phyloP scores from a whole-genome alignment of 2,113 vertebrate species.

The Oreochromis aureus region DNA sequence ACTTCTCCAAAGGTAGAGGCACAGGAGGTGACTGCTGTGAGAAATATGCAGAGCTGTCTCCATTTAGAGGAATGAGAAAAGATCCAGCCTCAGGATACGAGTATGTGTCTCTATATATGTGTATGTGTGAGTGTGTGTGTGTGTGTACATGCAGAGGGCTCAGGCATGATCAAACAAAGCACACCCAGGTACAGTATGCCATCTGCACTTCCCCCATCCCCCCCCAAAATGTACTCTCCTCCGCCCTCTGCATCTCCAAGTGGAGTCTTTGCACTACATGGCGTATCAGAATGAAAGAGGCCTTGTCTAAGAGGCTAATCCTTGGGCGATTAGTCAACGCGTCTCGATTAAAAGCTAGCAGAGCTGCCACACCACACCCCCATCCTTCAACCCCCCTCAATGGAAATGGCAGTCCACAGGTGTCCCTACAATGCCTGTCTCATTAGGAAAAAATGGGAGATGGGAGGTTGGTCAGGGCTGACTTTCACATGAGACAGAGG shows the following conservation, averaged over 20 bases:
- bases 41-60: slow-evolving; percentile 58
- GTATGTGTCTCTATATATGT: slow-evolving; percentile 3
- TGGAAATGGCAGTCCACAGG: slow-evolving; percentile 52
- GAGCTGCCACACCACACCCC: slow-evolving; percentile 30
- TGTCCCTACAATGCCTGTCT: slow-evolving; percentile 53
- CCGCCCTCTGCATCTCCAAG: slow-evolving; percentile 3
- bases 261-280: slow-evolving; percentile 9
- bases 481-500: slow-evolving; percentile 23
- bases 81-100: slow-evolving; percentile 39
- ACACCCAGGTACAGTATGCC: slow-evolving; percentile 61
- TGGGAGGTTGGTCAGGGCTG: background rate
- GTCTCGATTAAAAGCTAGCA: slow-evolving; percentile 60
- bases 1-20: background rate
- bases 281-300: slow-evolving; percentile 66
- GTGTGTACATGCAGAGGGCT: slow-evolving; percentile 8
- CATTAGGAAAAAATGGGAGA: slow-evolving; percentile 13
- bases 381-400: background rate
- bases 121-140: background rate
- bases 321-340: slow-evolving; percentile 68
- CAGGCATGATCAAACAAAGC: slow-evolving; percentile 69
- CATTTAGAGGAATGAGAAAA: slow-evolving; percentile 24
- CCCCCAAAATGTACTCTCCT: slow-evolving; percentile 4
- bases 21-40: slow-evolving; percentile 42
- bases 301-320: slow-evolving; percentile 72
- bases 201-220: slow-evolving; percentile 25